phyloP scores from a whole-genome alignment of 2,797 vertebrate genomes.

The Pangasius sanitwongsei region DNA sequence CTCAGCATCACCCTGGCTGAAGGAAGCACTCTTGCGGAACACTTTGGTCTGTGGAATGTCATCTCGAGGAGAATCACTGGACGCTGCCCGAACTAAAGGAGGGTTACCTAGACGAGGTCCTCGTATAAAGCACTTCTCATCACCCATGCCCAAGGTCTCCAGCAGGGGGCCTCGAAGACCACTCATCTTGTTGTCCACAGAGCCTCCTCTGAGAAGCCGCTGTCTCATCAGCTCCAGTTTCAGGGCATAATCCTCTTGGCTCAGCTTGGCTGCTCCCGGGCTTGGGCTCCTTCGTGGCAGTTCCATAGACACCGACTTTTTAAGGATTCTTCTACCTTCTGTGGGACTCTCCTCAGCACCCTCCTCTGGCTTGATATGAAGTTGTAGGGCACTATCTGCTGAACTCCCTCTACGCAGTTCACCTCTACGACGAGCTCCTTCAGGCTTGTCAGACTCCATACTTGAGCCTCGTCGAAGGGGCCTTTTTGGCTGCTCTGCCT shows the following conservation, averaged over 20 bases:
- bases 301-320: constrained; percentile 86
- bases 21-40: constrained; percentile 93
- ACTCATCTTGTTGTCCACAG: constrained; percentile 91
- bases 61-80: constrained; percentile 85
- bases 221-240: constrained; percentile 94
- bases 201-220: constrained; percentile 84
- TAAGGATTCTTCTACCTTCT: constrained; percentile 78
- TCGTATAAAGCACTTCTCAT: constrained; percentile 78
- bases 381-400: constrained; percentile 89
- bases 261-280: constrained; percentile 83
- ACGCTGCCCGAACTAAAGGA: constrained; percentile 85
- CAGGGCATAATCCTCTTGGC: constrained; percentile 88
- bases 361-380: constrained; percentile 76
- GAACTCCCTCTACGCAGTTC: constrained; percentile 90
- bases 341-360: constrained; percentile 66
- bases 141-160: constrained; percentile 87
- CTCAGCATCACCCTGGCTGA: constrained; percentile 91
- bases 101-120: constrained; percentile 74
- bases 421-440: constrained; percentile 72
- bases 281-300: constrained; percentile 80
- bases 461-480: constrained; percentile 85
- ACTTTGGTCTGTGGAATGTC: constrained; percentile 79
- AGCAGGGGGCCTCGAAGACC: constrained; percentile 92
- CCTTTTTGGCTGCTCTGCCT: constrained; percentile 75
- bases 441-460: constrained; percentile 81